A percentile compares a stretch with the other conserved stretches of the same genome.
Evolutionary conservation across 2,113 vertebrate species (phyloP).

Genomic region (Platichthys flesus): DNA sequence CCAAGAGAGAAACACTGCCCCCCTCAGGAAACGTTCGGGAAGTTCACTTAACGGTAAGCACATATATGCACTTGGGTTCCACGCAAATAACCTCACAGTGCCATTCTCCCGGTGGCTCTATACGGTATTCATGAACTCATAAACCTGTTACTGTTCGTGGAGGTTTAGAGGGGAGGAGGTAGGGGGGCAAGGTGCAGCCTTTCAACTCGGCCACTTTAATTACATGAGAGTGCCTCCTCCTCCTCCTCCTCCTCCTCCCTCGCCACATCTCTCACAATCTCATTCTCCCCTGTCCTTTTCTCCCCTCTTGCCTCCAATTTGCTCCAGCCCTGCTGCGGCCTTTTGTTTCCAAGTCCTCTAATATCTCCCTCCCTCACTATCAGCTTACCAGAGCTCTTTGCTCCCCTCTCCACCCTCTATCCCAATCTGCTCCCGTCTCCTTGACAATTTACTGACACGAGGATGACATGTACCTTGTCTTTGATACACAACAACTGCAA

Average conservation of each 20-base stretch:
- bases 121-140: conserved; percentile 52
- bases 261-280: conserved; percentile 36
- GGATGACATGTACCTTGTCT: conserved; percentile 14
- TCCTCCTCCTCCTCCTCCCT: conserved; percentile 34
- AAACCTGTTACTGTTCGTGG: conserved; percentile 38
- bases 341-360: conserved; percentile 7
- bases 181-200: conserved; percentile 43
- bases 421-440: conserved; percentile 21
- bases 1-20: neutral
- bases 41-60: neutral
- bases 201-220: conserved; percentile 69
- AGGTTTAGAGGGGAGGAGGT: conserved; percentile 28
- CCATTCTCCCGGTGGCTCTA: conserved; percentile 21
- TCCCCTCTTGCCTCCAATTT: conserved; percentile 16
- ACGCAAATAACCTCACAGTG: conserved; percentile 37
- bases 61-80: conserved; percentile 21
- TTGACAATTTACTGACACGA: conserved; percentile 37
- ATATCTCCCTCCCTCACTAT: conserved; percentile 1
- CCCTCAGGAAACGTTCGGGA: neutral
- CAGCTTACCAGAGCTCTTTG: conserved; percentile 5
- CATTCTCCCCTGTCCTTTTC: neutral
- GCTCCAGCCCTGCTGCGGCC: conserved; percentile 20
- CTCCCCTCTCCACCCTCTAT: neutral
- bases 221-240: conserved; percentile 61
- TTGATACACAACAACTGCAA: conserved; percentile 41